A percentile compares a stretch with the other conserved stretches of the same genome.
These are phyloP conservation scores for Eurytoma californica DNA, from an alignment of 2,888 invertebrate genomes.

Conservation along the genomic window DNA sequence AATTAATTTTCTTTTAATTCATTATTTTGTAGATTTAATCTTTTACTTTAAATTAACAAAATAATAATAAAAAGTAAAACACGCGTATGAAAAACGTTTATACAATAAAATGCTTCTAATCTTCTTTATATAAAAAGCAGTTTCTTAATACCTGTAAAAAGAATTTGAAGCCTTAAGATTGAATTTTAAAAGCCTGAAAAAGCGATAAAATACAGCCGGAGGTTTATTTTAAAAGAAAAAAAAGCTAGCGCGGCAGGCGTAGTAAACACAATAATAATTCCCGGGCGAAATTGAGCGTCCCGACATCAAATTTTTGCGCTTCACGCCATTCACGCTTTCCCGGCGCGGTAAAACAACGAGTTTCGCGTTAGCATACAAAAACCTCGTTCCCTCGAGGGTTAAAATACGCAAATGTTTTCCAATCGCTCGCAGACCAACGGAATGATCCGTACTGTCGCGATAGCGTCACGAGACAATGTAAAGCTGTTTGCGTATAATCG, in stretches of 20 bases:
- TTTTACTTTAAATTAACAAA: not conserved
- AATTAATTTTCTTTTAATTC: too few species aligned
- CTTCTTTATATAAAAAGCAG: not conserved
- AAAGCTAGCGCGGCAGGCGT: slow-evolving; percentile 1
- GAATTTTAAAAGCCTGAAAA: not conserved
- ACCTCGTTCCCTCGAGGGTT: slow-evolving; percentile 14
- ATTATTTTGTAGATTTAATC: too few species aligned
- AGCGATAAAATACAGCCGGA: slow-evolving; percentile 9
- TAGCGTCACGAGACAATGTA: not conserved
- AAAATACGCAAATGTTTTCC: slow-evolving; percentile 25
- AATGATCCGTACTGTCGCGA: slow-evolving; percentile 10
- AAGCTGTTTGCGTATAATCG: not conserved
- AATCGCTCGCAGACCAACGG: slow-evolving; percentile 27
- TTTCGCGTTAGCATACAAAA: slow-evolving; percentile 38
- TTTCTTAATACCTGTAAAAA: not conserved
- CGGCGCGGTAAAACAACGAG: slow-evolving; percentile 38
- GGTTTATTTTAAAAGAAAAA: not conserved
- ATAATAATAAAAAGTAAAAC: not conserved
- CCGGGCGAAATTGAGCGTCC: slow-evolving; percentile 36
- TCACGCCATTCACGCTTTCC: slow-evolving; percentile 15
- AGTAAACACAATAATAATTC: slow-evolving; percentile 35
- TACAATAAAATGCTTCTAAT: not conserved
- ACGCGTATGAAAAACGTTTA: not conserved
- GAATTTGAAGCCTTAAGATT: not conserved
- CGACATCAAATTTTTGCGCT: slow-evolving; percentile 44